Evolutionary conservation across 2,113 vertebrate species (phyloP).

Genomic region (Saccopteryx leptura): DNA sequence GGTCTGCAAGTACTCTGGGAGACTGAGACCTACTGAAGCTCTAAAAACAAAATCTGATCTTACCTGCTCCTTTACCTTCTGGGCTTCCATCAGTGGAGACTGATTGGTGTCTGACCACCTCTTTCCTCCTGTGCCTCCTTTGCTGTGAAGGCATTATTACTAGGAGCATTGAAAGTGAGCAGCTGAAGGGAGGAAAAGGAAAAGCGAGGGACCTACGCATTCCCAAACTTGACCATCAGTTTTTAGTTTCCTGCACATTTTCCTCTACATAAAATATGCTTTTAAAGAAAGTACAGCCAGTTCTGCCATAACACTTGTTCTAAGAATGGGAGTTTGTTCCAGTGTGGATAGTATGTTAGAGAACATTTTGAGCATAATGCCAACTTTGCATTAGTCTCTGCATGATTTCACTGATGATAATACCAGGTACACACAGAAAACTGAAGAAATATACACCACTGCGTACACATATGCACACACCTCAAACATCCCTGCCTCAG

Average conservation of each 20-base stretch:
- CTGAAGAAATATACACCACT: too few relatives aligned
- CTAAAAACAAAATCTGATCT: background rate
- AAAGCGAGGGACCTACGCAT: background rate
- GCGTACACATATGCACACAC: too few relatives aligned
- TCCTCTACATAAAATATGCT: slow-evolving; percentile 27
- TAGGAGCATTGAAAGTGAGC: slow-evolving; percentile 58
- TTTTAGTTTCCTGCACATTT: slow-evolving; percentile 52
- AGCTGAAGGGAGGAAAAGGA: slow-evolving; percentile 44
- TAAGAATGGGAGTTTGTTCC: slow-evolving; percentile 41
- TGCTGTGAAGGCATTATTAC: slow-evolving; percentile 50
- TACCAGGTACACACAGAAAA: background rate
- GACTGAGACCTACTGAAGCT: background rate
- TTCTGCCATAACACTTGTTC: background rate
- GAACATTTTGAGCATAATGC: background rate
- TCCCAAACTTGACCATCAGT: background rate
- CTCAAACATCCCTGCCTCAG: background rate
- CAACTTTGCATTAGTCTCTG: background rate
- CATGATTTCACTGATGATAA: background rate
- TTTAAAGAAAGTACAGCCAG: background rate
- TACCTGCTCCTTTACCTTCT: background rate
- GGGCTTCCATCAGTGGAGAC: slow-evolving; percentile 38
- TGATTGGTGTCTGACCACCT: slow-evolving; percentile 17
- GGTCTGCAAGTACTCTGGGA: background rate
- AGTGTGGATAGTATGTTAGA: background rate
- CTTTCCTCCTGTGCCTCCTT: slow-evolving; percentile 53